Evolutionary conservation across 2,888 invertebrate genomes (phyloP).

Genomic region (Schizaphis graminum): DNA sequence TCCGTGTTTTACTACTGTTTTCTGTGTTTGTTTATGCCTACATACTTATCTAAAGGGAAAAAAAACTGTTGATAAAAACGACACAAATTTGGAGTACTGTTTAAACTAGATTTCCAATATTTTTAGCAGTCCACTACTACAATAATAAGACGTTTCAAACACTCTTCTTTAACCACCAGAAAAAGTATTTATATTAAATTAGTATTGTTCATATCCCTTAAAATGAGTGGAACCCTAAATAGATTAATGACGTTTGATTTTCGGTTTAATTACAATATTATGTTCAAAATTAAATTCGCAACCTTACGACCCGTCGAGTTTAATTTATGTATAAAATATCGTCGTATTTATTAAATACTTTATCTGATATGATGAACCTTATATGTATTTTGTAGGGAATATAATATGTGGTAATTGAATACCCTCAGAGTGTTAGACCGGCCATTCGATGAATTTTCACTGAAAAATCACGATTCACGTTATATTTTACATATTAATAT

Average conservation of each 20-base stretch:
- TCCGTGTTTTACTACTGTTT: not conserved
- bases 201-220: not conserved
- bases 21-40: too few relatives aligned
- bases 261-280: not conserved
- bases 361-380: not conserved
- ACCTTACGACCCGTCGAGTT: not conserved
- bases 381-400: not conserved
- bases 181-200: not conserved
- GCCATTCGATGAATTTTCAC: not conserved
- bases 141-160: not conserved
- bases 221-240: not conserved
- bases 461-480: not conserved
- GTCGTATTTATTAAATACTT: not conserved
- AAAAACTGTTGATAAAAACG: not conserved
- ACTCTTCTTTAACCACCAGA: not conserved
- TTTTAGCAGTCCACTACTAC: not conserved
- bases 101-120: not conserved
- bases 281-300: not conserved
- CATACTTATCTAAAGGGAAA: too few relatives aligned
- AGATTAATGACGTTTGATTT: not conserved
- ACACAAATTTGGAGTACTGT: not conserved
- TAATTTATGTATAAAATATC: not conserved
- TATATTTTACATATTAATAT: not conserved
- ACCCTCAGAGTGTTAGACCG: not conserved
- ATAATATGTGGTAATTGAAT: not conserved